Conservation (phyloP, 2,888 invertebrate species). For the Amaurobius ferox region DNA sequence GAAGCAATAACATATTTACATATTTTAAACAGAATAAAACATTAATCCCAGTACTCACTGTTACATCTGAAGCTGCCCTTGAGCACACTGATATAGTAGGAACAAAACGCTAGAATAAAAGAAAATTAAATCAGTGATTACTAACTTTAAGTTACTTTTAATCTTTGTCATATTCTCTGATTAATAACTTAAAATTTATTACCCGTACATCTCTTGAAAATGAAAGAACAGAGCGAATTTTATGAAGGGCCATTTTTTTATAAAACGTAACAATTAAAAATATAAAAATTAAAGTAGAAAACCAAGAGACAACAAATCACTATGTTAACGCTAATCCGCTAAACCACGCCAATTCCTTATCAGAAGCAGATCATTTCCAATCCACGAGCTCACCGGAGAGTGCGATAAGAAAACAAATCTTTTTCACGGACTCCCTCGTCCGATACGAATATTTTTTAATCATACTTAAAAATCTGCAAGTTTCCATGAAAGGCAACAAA, state of each 20-base stretch:
- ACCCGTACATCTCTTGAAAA: constrained; percentile 30
- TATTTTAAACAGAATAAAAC: background rate
- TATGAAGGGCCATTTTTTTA: constrained; percentile 44
- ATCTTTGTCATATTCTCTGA: background rate
- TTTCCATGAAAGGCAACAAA: no score
- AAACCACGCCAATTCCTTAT: constrained; percentile 63
- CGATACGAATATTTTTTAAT: no score
- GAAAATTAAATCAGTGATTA: background rate
- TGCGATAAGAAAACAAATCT: background rate
- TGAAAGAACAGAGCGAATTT: constrained; percentile 28
- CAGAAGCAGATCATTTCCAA: constrained; percentile 45
- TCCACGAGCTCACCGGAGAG: constrained; percentile 20
- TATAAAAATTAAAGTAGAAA: background rate
- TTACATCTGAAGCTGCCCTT: constrained; percentile 49
- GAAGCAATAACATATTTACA: no score
- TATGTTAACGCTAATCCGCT: background rate
- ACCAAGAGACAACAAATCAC: background rate
- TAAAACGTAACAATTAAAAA: background rate
- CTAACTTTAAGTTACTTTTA: background rate
- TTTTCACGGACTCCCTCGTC: no score
- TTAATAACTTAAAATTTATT: background rate
- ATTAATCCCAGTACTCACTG: constrained; percentile 31
- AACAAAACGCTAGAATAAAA: constrained; percentile 53
- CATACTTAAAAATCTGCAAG: no score
- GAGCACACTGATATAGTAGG: constrained; percentile 57